Evolutionary conservation across 1,140 invertebrate genomes (phyloP).

Genomic region (Ceratitis capitata): DNA sequence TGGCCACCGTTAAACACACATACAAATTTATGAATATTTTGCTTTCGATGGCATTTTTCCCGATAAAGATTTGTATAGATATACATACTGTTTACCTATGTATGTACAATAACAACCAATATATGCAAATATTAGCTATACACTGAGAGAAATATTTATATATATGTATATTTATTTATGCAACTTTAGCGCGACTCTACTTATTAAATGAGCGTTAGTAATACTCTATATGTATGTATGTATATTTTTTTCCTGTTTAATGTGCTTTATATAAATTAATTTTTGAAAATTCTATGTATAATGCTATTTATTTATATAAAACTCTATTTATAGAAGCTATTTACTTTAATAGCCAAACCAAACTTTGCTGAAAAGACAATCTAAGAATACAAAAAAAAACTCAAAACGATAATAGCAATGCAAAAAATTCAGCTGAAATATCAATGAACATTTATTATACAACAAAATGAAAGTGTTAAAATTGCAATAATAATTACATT

Average conservation of each 20-base stretch:
- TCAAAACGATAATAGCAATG: neutral
- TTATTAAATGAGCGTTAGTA: neutral
- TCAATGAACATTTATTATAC: no score
- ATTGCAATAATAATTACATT: neutral
- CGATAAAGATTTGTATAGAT: neutral
- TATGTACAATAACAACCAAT: neutral
- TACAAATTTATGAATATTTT: conserved; percentile 15
- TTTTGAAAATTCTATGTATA: neutral
- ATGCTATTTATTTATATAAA: neutral
- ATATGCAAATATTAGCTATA: conserved; percentile 17
- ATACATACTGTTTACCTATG: neutral
- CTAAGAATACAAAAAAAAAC: neutral
- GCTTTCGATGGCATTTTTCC: neutral
- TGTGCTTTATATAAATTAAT: neutral
- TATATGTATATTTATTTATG: neutral
- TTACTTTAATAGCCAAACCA: conserved; percentile 21
- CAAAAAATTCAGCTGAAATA: neutral
- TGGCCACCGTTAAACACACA: conserved; percentile 3
- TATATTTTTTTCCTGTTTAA: no score
- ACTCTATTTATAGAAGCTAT: neutral
- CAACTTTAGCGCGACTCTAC: neutral
- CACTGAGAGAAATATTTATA: neutral
- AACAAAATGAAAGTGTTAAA: no score
- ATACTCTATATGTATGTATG: no score
- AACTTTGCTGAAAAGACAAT: conserved; percentile 25